Percentiles rank a stretch among this genome's conserved stretches.
Conservation (phyloP, 2,797 vertebrate species). For the Dendrocincla fuliginosa region DNA sequence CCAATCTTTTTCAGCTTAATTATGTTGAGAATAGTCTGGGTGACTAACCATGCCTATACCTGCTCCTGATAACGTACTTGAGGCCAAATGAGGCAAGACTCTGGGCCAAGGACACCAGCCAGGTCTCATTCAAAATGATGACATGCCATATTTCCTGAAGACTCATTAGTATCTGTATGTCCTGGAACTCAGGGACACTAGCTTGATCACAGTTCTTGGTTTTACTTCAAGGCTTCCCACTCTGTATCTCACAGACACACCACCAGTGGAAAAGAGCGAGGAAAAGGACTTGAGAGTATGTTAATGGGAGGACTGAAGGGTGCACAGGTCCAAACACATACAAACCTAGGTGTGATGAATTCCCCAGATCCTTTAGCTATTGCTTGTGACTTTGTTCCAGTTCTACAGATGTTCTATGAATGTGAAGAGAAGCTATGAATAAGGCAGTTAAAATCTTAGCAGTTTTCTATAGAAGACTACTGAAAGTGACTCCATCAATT, state of each 20-base stretch:
- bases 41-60: not conserved
- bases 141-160: not conserved
- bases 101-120: not conserved
- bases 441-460: not conserved
- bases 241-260: not conserved
- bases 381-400: not conserved
- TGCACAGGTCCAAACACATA: not conserved
- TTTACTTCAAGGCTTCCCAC: not conserved
- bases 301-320: not conserved
- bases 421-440: not conserved
- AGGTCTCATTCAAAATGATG: not conserved
- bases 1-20: not conserved
- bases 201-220: not conserved
- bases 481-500: not conserved
- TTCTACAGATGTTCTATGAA: not conserved
- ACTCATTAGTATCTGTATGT: not conserved
- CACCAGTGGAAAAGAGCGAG: not conserved
- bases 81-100: not conserved
- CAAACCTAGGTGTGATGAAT: not conserved
- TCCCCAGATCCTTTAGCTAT: not conserved
- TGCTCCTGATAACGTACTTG: not conserved
- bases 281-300: not conserved
- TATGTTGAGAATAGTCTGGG: not conserved
- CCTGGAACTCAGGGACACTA: not conserved
- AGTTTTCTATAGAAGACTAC: not conserved